Evolutionary conservation across 92 coral and sea anemone genomes (phyloP), one percentile per base, ranked within the genome.

Genomic region (Paragorgia papillata): DNA sequence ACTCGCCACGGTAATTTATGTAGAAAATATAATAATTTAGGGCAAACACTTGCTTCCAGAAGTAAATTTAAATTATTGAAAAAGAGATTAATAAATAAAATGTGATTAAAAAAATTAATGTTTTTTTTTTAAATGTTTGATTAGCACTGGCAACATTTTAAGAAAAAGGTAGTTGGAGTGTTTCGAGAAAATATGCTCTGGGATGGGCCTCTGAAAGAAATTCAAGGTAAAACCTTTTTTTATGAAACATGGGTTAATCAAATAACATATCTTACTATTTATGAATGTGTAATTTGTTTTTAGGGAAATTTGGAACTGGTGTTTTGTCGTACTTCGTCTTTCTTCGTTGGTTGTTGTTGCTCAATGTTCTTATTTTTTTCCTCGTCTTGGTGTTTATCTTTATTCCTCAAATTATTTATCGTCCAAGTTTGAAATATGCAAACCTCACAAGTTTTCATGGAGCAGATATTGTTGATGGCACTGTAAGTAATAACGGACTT

Each of bases 141-240:
- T n/a, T 68, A 93, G 97, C 85, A 92, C 13, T 91, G 93, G 97
- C 97, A 93, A 73, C 97, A 91, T 44, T 93, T 88, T 78, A 86
- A 69, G 76, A 90, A 88, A 75, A 65, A 76, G 7, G 65, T 75
- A 4, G 90, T 67, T 20, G 89, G 86, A 56, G 51, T 91, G 17
- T 82, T 84, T 10, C 89, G 88, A 65, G 82, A 89, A 14, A 20
- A 91, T 66, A 90, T 91, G 41, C 76, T 93, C 50, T 93, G 97
- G 97, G 82, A 87, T 62, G 80, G 89, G 24, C 88, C 87, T 56
- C 82, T 93, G 43, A 93, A 93, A 43, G 48, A 76, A 41, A 86
- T 93, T 22, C 97, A 93, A 63, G 97, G 97, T 93, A 74, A 2
- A 24, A 27, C 25, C 44, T 68, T 14, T 22, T 20, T 41, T 9